Evolutionary conservation across 2,113 vertebrate species (phyloP), one percentile per base, ranked within the genome.

Genomic region (Oenanthe oenanthe): DNA sequence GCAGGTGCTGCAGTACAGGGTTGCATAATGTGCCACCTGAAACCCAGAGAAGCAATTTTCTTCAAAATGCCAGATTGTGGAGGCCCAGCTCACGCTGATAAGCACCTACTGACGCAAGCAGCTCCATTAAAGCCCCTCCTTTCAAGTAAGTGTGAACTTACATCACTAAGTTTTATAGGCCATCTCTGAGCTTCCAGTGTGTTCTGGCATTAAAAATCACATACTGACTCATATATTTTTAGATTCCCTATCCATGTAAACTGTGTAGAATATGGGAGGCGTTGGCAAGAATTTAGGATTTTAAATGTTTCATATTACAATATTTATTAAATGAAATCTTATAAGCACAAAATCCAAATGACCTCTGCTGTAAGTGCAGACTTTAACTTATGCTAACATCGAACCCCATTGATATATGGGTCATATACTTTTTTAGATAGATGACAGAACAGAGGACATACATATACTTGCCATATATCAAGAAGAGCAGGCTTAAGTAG

Each of bases 1-100:
- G 81, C 94, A 94, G 89, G 93, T 96, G 82, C 73, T 92, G 62
- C 82, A 85, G 48, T 87, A 76, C n/a, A 85, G 38, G 21, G 60
- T 95, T 95, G 85, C 66, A 94, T 94, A 96, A 97, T 93, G 56
- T 63, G 58, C 66, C 87, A 95, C 94, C 92, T 96, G 92, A 95
- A 91, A 96, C 38, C 54, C 73, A 94, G 61, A 92, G 81, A 96
- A 95, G 73, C 78, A 93, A 84, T 94, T 94, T 92, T 89, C 75
- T 82, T 78, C 91, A 83, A 88, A 87, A 67, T 4, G 6, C 58
- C 80, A 88, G 92, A 92, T 93, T 88, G 86, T 76, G 71, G 58
- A 96, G 62, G 62, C 47, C 42, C 61, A 91, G 71, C 51, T 96
- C 81, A 93, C 0, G 11, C 85, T 92, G 63, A 67, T 83, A 91